Conservation (phyloP, 2,888 invertebrate species). For the Elysia crispata region DNA sequence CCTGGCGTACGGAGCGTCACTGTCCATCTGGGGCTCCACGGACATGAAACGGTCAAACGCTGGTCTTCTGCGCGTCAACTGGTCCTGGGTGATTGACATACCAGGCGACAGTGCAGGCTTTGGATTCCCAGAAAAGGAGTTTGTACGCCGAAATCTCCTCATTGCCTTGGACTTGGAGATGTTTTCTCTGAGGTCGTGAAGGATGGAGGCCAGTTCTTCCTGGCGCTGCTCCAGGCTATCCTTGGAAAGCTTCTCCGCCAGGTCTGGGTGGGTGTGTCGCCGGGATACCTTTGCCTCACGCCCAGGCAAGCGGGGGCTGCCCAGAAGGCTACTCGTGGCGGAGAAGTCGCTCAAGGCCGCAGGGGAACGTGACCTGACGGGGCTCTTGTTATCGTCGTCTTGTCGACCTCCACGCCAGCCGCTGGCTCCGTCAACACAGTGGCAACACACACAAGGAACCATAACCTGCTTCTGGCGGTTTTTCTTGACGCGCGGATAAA, state of each 20-base stretch:
- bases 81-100: neutral
- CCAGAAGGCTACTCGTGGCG: neutral
- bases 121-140: conserved; percentile 42
- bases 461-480: neutral
- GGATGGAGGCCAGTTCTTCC: conserved; percentile 32
- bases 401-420: conserved; percentile 15
- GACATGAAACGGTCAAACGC: conserved; percentile 46
- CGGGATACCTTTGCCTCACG: neutral
- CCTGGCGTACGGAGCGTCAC: conserved; percentile 41
- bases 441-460: conserved; percentile 1
- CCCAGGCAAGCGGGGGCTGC: conserved; percentile 21
- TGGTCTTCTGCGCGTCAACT: neutral
- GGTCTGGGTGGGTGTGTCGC: neutral
- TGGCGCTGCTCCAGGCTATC: neutral
- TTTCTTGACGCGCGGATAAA: conserved; percentile 23
- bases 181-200: conserved; percentile 41
- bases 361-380: neutral
- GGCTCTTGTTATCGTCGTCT: neutral
- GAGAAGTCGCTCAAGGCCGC: too few relatives aligned
- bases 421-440: neutral
- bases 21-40: conserved; percentile 44
- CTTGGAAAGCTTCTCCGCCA: neutral
- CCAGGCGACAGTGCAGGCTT: neutral
- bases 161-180: conserved; percentile 47
- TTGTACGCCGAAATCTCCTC: conserved; percentile 40